Conservation (phyloP, 2,113 vertebrate genomes). For the Chaenocephalus aceratus region DNA sequence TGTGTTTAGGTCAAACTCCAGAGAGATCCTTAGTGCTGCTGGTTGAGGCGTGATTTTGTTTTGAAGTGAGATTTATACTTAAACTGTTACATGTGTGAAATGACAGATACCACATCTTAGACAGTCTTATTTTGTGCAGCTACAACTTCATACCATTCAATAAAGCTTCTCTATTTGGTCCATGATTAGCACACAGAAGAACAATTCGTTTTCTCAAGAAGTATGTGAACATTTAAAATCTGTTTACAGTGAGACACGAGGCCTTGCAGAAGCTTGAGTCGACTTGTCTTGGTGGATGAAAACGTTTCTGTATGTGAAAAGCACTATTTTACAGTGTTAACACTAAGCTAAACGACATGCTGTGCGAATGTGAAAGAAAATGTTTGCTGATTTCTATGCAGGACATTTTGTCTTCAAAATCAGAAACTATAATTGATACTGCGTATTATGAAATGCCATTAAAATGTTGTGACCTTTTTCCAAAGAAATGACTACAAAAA, state of each 20-base stretch:
- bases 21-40: not conserved
- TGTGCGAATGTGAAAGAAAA: not conserved
- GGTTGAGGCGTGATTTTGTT: no score
- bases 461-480: no score
- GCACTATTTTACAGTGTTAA: conserved; percentile 34
- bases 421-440: no score
- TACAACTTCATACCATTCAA: not conserved
- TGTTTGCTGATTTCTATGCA: no score
- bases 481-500: no score
- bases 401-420: no score
- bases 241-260: conserved; percentile 11
- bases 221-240: not conserved
- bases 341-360: not conserved
- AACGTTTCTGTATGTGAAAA: not conserved
- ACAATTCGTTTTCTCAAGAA: no score
- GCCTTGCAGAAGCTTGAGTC: not conserved
- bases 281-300: not conserved
- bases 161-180: not conserved
- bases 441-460: no score
- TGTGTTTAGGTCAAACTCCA: conserved; percentile 20
- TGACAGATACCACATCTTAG: not conserved
- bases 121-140: conserved; percentile 18
- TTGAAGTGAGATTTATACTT: conserved; percentile 7
- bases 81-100: conserved; percentile 23
- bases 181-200: no score